Evolutionary conservation across 2,888 invertebrate species (phyloP).

Genomic region (Pandemis corylana): DNA sequence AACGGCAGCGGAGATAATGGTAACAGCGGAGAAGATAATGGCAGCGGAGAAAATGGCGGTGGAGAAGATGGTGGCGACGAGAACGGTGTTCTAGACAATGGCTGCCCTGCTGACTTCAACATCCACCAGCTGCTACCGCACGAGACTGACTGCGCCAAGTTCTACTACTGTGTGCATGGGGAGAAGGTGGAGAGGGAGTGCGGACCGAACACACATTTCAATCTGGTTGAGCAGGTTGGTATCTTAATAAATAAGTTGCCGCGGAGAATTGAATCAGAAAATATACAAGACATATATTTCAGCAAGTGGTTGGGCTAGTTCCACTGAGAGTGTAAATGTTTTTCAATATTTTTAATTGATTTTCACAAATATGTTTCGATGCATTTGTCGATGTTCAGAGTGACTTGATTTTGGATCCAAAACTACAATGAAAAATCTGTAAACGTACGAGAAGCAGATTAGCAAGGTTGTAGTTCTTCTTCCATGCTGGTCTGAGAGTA

Average conservation of each 20-base stretch:
- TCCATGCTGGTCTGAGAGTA: no score
- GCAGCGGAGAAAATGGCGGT: constrained; percentile 28
- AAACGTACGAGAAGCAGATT: no score
- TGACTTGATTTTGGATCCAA: no score
- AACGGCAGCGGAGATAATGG: not conserved
- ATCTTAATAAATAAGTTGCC: not conserved
- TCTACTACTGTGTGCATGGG: constrained; percentile 46
- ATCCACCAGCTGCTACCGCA: constrained; percentile 44
- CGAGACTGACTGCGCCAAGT: constrained; percentile 43
- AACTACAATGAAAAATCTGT: no score
- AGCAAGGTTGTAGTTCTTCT: no score
- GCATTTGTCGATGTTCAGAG: no score
- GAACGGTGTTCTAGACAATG: constrained; percentile 28
- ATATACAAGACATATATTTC: no score
- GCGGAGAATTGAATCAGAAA: no score
- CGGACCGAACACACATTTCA: constrained; percentile 55
- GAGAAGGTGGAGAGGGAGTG: constrained; percentile 47
- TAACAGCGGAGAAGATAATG: not conserved
- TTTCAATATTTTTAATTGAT: no score
- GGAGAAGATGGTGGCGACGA: constrained; percentile 18
- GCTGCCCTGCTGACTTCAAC: constrained; percentile 43
- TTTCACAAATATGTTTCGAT: no score
- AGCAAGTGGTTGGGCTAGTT: no score
- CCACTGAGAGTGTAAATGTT: no score
- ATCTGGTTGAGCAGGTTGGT: constrained; percentile 55